Evolutionary conservation across 2,797 vertebrate genomes (phyloP).

Genomic region (Chromis chromis): DNA sequence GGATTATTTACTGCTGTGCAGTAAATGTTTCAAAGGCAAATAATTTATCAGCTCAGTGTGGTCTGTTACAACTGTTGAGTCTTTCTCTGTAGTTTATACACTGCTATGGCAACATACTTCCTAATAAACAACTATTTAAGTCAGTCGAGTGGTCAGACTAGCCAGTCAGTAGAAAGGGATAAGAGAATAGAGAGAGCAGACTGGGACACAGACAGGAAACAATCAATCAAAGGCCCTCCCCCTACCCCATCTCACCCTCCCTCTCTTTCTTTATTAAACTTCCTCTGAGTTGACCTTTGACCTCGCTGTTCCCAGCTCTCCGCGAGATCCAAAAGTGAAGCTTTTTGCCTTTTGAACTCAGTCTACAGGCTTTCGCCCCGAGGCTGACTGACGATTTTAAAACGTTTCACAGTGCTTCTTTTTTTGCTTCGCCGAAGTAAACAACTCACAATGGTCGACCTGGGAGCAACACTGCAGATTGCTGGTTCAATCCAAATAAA

Average conservation of each 20-base stretch:
- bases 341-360: constrained; percentile 62
- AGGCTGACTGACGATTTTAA: constrained; percentile 53
- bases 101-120: constrained; percentile 18
- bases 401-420: constrained; percentile 38
- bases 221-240: constrained; percentile 69
- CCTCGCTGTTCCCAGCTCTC: constrained; percentile 52
- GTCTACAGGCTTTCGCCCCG: constrained; percentile 45
- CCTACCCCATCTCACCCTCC: constrained; percentile 21
- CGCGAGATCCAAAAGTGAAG: constrained; percentile 49
- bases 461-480: constrained; percentile 63
- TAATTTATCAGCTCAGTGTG: constrained; percentile 16
- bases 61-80: constrained; percentile 4
- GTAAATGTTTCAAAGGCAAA: constrained; percentile 46
- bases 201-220: constrained; percentile 70
- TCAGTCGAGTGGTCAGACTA: constrained; percentile 20
- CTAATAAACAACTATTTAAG: constrained; percentile 39
- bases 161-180: constrained; percentile 20
- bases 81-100: constrained; percentile 15
- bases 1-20: constrained; percentile 10
- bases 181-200: constrained; percentile 46
- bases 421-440: constrained; percentile 34
- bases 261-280: constrained; percentile 75
- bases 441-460: constrained; percentile 51
- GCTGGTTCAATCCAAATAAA: constrained; percentile 59
- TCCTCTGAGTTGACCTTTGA: constrained; percentile 72